A percentile compares a stretch with the other conserved stretches of the same genome.
phyloP scores from a whole-genome alignment of 2,797 vertebrate species.

The Diplodus sargus region DNA sequence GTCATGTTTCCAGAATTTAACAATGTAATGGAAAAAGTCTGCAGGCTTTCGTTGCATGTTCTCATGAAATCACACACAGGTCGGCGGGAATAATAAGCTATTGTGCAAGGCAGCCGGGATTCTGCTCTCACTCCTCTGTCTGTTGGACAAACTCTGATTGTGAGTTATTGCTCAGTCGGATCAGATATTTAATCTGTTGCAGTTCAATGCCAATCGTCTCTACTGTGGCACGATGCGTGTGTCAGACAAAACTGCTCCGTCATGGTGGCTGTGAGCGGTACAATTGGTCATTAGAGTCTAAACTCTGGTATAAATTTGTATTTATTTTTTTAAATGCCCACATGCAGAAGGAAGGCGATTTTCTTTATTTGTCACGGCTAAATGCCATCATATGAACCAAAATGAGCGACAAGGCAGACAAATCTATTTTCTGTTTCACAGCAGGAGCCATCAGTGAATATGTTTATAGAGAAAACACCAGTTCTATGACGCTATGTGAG shows the following conservation, averaged over 20 bases:
- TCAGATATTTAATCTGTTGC: constrained; percentile 21
- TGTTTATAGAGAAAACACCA: constrained; percentile 66
- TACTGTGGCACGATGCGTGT: constrained; percentile 47
- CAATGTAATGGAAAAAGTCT: constrained; percentile 74
- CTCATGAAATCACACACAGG: constrained; percentile 59
- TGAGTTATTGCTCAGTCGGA: constrained; percentile 40
- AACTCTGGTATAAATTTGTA: constrained; percentile 7
- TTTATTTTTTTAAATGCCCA: constrained; percentile 31
- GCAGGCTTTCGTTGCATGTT: constrained; percentile 69
- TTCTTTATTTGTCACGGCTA: constrained; percentile 34
- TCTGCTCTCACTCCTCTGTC: constrained; percentile 33
- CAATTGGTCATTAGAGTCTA: constrained; percentile 11
- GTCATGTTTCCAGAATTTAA: constrained; percentile 61
- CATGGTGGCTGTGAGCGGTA: neutral
- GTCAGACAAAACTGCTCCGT: constrained; percentile 34
- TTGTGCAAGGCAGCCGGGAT: constrained; percentile 57
- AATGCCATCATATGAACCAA: constrained; percentile 38
- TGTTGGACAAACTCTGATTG: constrained; percentile 41
- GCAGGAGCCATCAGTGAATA: constrained; percentile 32
- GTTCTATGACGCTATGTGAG: neutral
- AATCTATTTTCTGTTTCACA: constrained; percentile 28
- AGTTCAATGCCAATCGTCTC: constrained; percentile 35
- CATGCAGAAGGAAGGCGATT: constrained; percentile 31
- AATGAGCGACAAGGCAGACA: constrained; percentile 38
- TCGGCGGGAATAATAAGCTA: constrained; percentile 68